These are phyloP conservation scores for Lanistes nyassanus DNA, from an alignment of 1,140 invertebrate species.

Conservation along the genomic window DNA sequence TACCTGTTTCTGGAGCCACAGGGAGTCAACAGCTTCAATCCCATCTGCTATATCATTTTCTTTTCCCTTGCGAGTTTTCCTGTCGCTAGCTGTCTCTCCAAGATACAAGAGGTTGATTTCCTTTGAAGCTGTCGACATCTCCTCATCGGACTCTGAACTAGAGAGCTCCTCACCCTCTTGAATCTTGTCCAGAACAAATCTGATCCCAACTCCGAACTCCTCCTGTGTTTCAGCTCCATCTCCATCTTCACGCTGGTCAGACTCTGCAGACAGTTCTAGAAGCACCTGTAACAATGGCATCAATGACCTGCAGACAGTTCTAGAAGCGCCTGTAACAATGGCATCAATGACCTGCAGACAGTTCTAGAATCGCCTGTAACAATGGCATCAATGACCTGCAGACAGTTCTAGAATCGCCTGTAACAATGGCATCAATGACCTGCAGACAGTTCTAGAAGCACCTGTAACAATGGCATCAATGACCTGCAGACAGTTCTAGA, in stretches of 20 bases:
- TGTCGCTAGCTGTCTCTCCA: constrained; percentile 17
- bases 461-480: no score
- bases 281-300: constrained; percentile 6
- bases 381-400: no score
- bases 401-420: no score
- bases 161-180: constrained; percentile 33
- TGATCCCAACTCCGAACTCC: constrained; percentile 62
- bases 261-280: not conserved
- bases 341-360: no score
- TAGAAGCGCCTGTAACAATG: not conserved
- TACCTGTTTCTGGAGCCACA: constrained; percentile 54
- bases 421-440: no score
- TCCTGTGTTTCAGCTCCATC: constrained; percentile 45
- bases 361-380: no score
- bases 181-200: constrained; percentile 41
- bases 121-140: constrained; percentile 33
- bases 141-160: constrained; percentile 53
- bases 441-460: no score
- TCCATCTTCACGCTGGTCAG: constrained; percentile 25
- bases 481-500: no score
- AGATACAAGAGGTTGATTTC: constrained; percentile 7
- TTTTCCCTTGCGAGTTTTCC: not conserved
- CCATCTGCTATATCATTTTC: constrained; percentile 22
- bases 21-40: constrained; percentile 19
- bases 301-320: no score